These are phyloP conservation scores for Rhabdophis nuchalis DNA, from an alignment of 2,797 vertebrate genomes.

Conservation along the genomic window DNA sequence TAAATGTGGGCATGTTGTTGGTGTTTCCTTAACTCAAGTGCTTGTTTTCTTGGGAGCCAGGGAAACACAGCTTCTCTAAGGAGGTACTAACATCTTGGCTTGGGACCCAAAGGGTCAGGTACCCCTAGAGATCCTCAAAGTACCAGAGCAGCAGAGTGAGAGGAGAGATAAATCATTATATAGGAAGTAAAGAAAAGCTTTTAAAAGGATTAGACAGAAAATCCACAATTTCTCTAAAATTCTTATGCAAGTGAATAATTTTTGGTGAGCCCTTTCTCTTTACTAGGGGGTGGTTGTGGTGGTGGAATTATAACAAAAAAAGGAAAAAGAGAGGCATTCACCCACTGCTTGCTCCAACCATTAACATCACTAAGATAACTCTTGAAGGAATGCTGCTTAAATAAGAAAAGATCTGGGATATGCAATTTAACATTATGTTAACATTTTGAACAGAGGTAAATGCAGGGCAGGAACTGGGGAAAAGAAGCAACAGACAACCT, in stretches of 20 bases:
- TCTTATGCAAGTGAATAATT: neutral
- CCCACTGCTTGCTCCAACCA: neutral
- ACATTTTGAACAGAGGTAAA: neutral
- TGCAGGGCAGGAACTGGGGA: neutral
- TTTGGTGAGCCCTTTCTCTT: neutral
- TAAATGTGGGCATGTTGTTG: neutral
- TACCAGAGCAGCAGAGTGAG: neutral
- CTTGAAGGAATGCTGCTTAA: neutral
- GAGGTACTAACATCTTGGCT: neutral
- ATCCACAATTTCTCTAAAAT: neutral
- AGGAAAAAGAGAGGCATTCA: neutral
- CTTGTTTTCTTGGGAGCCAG: neutral
- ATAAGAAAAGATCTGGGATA: neutral
- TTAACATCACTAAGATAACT: neutral
- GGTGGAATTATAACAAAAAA: neutral
- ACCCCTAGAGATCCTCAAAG: neutral
- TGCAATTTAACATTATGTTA: neutral
- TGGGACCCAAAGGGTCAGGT: neutral
- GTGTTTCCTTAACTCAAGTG: neutral
- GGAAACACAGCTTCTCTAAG: neutral
- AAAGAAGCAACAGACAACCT: neutral
- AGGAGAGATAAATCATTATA: neutral
- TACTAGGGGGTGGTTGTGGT: neutral
- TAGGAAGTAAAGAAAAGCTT: neutral
- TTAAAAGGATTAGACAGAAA: neutral